Evolutionary conservation across 2,888 invertebrate genomes (phyloP), one percentile per base, ranked within the genome.

Genomic region (Drosophila putrida): DNA sequence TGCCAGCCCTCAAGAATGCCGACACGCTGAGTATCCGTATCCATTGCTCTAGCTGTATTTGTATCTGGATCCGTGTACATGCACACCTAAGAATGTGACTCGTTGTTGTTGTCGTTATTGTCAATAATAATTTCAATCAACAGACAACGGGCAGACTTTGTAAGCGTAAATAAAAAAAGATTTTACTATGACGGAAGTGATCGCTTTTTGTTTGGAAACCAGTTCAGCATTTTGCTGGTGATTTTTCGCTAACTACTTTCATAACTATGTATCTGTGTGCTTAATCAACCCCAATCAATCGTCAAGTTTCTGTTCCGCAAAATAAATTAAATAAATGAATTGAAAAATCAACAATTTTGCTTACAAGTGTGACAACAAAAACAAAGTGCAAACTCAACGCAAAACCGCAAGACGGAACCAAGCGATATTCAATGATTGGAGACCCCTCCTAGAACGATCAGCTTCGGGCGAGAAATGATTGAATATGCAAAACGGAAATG

Each of bases 281-380:
- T 72, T 82, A 85, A 83, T 88, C 88, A 77, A 82, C 77, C 61
- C 75, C 83, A 83, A 88, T 83, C 88, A 83, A 83, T 83, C 80
- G 82, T 67, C 88, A 71, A 77, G 65, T 70, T 82, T 74, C 53
- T 82, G 82, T 83, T 83, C 83, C 88, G 88, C 69, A 84, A 76
- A 76, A 60, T 35, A 63, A 28, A 41, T 31, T 15, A 6, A 38
- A 57, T 49, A 38, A 49, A 61, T 38, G 38, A 62, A 57, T 65
- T 64, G 50, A 61, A 64, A 64, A 69, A 71, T 80, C 82, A 76
- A 80, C 78, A 80, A 78, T 79, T 61, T 71, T 71, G 80, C 80
- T 86, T 81, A 82, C 84, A 86, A 87, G 81, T 82, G 77, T 72
- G 55, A 67, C 72, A 68, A 74, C 71, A 66, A 47, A 38, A 74